phyloP scores from a whole-genome alignment of 2,113 vertebrate species.

The Bombycilla garrulus region DNA sequence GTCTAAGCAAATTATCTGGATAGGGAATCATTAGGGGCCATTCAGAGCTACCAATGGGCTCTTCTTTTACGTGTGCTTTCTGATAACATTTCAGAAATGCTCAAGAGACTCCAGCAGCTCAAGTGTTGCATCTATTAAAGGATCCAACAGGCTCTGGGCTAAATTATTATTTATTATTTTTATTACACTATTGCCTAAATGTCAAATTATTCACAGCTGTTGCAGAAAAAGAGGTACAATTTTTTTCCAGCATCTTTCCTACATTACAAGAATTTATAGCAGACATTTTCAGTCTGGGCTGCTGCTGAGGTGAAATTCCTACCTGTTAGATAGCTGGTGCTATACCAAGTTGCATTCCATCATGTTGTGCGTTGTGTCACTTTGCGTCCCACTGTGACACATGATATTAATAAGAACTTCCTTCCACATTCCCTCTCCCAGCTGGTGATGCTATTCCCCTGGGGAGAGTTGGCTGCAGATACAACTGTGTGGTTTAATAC shows the following conservation, averaged over 20 bases:
- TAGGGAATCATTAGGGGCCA: conserved; percentile 34
- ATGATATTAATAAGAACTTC: not conserved
- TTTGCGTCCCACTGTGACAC: not conserved
- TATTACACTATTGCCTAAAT: conserved; percentile 46
- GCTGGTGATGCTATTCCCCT: not conserved
- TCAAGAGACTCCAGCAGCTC: conserved; percentile 1
- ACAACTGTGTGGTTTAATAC: not conserved
- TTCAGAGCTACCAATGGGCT: conserved; percentile 18
- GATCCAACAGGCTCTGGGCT: not conserved
- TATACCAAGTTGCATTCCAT: not conserved
- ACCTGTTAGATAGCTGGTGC: not conserved
- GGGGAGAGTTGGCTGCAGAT: not conserved
- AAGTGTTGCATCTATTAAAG: conserved; percentile 33
- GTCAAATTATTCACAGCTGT: conserved; percentile 56
- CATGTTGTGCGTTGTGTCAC: rapidly evolving
- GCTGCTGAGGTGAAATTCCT: not conserved
- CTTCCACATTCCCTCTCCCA: not conserved
- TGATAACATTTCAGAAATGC: conserved; percentile 35
- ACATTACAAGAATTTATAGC: not conserved
- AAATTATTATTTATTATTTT: conserved; percentile 62
- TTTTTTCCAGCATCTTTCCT: not conserved
- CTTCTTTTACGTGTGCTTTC: conserved; percentile 26
- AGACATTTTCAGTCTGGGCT: not conserved
- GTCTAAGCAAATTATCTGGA: conserved; percentile 45
- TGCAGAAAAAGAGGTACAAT: not conserved